These are phyloP conservation scores for Urocyon cinereoargenteus DNA, from an alignment of 2,797 vertebrate species.

Conservation along the genomic window DNA sequence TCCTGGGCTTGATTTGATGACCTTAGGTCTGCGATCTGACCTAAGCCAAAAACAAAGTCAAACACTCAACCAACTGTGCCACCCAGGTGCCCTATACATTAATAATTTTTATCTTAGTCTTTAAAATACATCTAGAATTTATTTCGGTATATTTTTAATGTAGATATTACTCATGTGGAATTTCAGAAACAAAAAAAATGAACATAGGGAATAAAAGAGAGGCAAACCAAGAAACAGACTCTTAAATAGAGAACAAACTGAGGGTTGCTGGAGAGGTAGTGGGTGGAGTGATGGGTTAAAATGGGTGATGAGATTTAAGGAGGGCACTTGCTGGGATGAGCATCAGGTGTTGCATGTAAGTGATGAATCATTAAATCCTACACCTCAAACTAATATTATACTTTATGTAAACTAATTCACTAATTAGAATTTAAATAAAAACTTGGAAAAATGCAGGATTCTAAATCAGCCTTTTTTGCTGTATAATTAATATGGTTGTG, in stretches of 20 bases:
- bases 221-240: background rate
- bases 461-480: background rate
- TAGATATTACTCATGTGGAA: background rate
- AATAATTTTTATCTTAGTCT: background rate
- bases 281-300: background rate
- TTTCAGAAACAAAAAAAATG: background rate
- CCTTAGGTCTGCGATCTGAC: background rate
- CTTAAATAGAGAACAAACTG: background rate
- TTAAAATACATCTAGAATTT: background rate
- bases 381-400: background rate
- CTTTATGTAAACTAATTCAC: background rate
- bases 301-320: background rate
- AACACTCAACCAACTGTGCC: background rate
- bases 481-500: background rate
- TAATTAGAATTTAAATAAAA: background rate
- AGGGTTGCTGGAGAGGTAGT: background rate
- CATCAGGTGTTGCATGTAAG: background rate
- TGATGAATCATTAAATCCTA: background rate
- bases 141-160: background rate
- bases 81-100: background rate
- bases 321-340: background rate
- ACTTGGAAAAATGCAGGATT: background rate
- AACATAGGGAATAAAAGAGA: background rate
- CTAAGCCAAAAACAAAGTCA: background rate
- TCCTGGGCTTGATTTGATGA: background rate